Evolutionary conservation across 2,888 invertebrate genomes (phyloP).

Genomic region (Andrena fulva): DNA sequence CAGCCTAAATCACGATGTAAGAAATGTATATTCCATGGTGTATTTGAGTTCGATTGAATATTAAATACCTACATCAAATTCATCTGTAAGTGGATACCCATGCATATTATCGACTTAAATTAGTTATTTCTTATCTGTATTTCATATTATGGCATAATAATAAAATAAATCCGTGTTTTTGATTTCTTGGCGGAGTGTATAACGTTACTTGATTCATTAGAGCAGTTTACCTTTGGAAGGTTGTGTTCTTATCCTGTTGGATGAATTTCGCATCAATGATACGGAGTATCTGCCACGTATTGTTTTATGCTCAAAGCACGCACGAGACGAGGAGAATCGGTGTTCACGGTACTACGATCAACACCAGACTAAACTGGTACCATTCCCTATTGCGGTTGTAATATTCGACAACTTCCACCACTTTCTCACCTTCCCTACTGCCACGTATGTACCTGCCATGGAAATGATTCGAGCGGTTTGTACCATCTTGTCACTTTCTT

Average conservation of each 20-base stretch:
- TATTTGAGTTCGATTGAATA: too few species aligned
- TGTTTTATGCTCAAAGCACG: slow-evolving; percentile 32
- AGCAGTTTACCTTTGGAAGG: slow-evolving; percentile 30
- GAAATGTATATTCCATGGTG: too few species aligned
- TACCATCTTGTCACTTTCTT: slow-evolving; percentile 18
- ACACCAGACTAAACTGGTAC: slow-evolving; percentile 81
- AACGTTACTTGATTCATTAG: background rate
- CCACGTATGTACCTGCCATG: slow-evolving; percentile 49
- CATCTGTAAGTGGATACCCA: too few species aligned
- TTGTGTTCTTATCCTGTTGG: slow-evolving; percentile 15
- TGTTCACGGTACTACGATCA: slow-evolving; percentile 79
- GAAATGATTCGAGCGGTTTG: slow-evolving; percentile 34
- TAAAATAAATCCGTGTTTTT: background rate
- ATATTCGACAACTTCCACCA: slow-evolving; percentile 83
- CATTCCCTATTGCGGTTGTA: slow-evolving; percentile 82
- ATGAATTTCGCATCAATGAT: slow-evolving; percentile 13
- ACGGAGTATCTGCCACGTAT: slow-evolving; percentile 36
- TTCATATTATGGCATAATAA: too few species aligned
- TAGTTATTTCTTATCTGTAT: too few species aligned
- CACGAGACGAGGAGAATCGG: slow-evolving; percentile 61
- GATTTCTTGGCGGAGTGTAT: background rate
- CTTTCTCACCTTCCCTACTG: slow-evolving; percentile 68
- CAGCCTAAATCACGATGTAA: too few species aligned
- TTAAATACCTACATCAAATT: too few species aligned
- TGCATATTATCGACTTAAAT: too few species aligned